Evolutionary conservation across 2,888 invertebrate species (phyloP).

Genomic region (Ectemnius continuus): DNA sequence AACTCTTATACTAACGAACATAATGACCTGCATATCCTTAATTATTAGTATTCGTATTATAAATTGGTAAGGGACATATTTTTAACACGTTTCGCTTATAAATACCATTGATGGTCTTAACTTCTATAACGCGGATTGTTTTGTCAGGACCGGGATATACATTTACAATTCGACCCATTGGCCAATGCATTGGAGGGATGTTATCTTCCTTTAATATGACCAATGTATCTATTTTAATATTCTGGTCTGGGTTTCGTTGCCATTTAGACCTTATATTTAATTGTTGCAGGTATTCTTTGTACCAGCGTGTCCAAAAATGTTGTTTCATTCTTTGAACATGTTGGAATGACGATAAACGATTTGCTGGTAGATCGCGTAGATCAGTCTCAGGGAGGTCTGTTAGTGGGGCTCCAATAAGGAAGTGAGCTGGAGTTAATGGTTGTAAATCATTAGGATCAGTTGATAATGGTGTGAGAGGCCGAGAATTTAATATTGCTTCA

Average conservation of each 20-base stretch:
- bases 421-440: slow-evolving; percentile 17
- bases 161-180: background rate
- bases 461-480: no score
- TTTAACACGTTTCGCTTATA: slow-evolving; percentile 3
- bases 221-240: background rate
- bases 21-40: no score
- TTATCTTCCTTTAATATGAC: slow-evolving; percentile 10
- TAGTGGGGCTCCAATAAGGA: background rate
- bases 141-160: slow-evolving; percentile 14
- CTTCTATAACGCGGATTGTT: slow-evolving; percentile 11
- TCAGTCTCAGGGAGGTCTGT: background rate
- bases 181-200: background rate
- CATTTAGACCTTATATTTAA: slow-evolving; percentile 11
- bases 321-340: slow-evolving; percentile 5
- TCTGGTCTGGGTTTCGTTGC: background rate
- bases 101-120: slow-evolving; percentile 9
- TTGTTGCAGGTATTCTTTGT: slow-evolving; percentile 14
- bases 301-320: slow-evolving; percentile 20
- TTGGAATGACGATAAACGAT: background rate
- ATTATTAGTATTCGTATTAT: no score
- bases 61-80: slow-evolving; percentile 7
- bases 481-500: no score
- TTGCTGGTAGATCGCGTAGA: background rate
- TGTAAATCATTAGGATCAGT: slow-evolving; percentile 28
- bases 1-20: no score